Base-by-base conservation (phyloP, 2,888 invertebrate genomes). In the Pharmacophagus antenor region DNA sequence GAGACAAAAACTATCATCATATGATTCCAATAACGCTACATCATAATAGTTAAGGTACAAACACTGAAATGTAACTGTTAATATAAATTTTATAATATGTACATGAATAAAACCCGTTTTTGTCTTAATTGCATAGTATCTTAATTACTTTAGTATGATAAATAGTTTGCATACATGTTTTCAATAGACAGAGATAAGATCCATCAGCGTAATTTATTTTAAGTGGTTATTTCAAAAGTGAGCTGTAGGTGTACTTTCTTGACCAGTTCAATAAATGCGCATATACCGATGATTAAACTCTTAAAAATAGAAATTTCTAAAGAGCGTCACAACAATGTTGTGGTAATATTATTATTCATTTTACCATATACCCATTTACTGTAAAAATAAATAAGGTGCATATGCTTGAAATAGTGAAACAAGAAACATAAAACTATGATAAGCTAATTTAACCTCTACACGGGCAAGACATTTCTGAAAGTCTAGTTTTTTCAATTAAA, bases 51-150 rank as follows among this genome's bases (percentile, higher is more conserved):
- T 8, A 4, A n/a, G 4, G 15, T 4, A n/a, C 37, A 37, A 4
- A 10, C 37, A n/a, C 37, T 37, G 37, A 37, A 37, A 15, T n/a
- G 6, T n/a, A 37, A 37, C 37, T n/a, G n/a, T n/a, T 15, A n/a
- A 37, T 18, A 44, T 44, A n/a, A n/a, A n/a, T 44, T 44, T 44
- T 18, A 44, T 44, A 20, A 44, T 8, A 8, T 0, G 7, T 18
- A 7, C 10, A 44, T 20, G 18, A 18, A 44, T 18, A 1, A 44
- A 18, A 53, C 52, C 52, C 6, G 52, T 53, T 23, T 2, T 23
- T 20, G 25, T 17, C 27, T 50, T 27, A 18, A 54, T 46, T 54
- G 20, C 25, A 44, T 54, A 44, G 44, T 54, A 54, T 54, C 44
- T 46, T 46, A 44, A 54, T 44, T 53, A 53, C 17, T 23, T 17